Conservation (phyloP, 2,113 vertebrate species). For the Chaetops frenatus region DNA sequence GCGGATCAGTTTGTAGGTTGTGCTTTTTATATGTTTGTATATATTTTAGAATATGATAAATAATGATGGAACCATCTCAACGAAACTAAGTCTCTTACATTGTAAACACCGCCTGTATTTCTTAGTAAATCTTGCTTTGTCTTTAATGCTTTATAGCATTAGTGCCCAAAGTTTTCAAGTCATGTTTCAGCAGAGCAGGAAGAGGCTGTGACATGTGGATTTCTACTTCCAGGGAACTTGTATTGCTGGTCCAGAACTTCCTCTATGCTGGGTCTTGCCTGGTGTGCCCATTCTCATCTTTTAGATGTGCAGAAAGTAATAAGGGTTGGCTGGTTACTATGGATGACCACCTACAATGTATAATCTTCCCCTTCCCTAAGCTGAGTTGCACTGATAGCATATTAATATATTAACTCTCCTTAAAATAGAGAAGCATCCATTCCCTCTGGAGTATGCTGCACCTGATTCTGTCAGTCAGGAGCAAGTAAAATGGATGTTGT, state of each 20-base stretch:
- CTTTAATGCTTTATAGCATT: background rate
- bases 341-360: background rate
- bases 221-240: background rate
- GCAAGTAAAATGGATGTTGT: background rate
- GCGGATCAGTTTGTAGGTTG: background rate
- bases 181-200: background rate
- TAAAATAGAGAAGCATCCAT: conserved; percentile 32
- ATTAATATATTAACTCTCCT: conserved; percentile 15
- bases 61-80: background rate
- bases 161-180: background rate
- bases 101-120: background rate
- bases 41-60: background rate
- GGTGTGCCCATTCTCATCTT: background rate
- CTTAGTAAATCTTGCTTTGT: background rate
- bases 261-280: background rate
- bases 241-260: background rate
- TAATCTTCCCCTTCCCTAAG: background rate
- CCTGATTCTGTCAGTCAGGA: conserved; percentile 55
- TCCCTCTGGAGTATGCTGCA: conserved; percentile 19
- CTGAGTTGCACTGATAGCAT: background rate
- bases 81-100: background rate
- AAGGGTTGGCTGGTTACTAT: background rate
- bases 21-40: background rate
- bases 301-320: background rate
- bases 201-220: background rate